Evolutionary conservation across 2,113 vertebrate genomes (phyloP).

Genomic region (Ailurus styani): DNA sequence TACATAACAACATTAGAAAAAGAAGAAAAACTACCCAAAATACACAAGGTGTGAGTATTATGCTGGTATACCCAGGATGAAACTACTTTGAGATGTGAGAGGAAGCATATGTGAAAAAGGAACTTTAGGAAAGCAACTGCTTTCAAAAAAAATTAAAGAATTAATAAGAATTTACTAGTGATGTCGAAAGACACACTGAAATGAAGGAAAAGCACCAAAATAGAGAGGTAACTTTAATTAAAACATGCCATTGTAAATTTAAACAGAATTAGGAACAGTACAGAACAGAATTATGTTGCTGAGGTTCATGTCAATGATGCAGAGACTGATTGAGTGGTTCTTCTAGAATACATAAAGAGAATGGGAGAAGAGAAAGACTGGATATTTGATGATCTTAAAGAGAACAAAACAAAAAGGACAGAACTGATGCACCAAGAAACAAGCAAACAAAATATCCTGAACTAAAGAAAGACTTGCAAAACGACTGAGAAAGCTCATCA

Average conservation of each 20-base stretch:
- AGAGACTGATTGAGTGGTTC: background rate
- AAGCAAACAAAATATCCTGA: rapidly evolving
- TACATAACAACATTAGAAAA: rapidly evolving
- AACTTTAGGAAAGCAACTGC: background rate
- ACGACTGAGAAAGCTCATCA: background rate
- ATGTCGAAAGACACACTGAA: background rate
- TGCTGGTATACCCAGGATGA: rapidly evolving
- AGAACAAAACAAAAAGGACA: background rate
- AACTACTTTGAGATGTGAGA: rapidly evolving
- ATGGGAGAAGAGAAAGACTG: background rate
- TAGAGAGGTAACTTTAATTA: background rate
- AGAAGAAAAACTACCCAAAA: background rate
- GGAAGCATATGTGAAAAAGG: rapidly evolving
- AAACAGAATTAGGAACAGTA: background rate
- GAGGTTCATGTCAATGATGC: background rate
- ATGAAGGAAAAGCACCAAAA: background rate
- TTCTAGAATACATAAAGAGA: background rate
- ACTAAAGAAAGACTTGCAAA: background rate
- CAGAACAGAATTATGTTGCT: background rate
- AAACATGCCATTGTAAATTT: background rate
- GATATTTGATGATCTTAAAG: background rate
- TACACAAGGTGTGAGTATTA: rapidly evolving
- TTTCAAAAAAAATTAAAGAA: background rate
- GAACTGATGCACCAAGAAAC: background rate
- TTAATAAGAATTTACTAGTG: too few relatives aligned